A percentile compares a stretch with the other conserved stretches of the same genome.
phyloP scores from a whole-genome alignment of 2,888 invertebrate species.

The Brachynemurus nebulosus region DNA sequence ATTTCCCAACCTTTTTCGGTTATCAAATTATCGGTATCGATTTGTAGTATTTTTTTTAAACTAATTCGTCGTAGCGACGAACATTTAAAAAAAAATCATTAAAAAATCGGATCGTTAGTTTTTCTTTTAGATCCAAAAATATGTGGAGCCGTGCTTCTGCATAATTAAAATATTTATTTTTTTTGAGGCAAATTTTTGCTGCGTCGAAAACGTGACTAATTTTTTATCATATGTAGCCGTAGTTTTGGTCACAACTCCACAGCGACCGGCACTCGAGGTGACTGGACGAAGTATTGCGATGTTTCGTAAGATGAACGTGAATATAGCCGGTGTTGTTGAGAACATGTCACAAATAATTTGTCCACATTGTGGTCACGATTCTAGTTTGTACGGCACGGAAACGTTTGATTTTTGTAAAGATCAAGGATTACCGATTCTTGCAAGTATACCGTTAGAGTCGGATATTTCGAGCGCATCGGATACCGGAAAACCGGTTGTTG shows the following conservation, averaged over 20 bases:
- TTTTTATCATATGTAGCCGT: constrained; percentile 44
- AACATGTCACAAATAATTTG: constrained; percentile 80
- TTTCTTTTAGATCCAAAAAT: too few relatives aligned
- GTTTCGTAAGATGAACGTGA: constrained; percentile 71
- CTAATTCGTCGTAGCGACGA: too few relatives aligned
- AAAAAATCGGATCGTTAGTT: too few relatives aligned
- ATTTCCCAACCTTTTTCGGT: too few relatives aligned
- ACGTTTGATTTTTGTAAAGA: constrained; percentile 46
- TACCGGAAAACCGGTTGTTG: constrained; percentile 58
- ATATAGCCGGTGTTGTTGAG: constrained; percentile 76
- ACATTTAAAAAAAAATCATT: too few relatives aligned
- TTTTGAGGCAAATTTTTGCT: too few relatives aligned
- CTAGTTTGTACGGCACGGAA: constrained; percentile 58
- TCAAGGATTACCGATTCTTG: constrained; percentile 50
- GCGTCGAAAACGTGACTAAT: too few relatives aligned
- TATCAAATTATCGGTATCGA: too few relatives aligned
- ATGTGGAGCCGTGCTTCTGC: too few relatives aligned
- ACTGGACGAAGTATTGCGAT: constrained; percentile 75
- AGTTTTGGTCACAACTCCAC: constrained; percentile 86
- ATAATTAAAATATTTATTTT: too few relatives aligned
- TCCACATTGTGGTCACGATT: constrained; percentile 56
- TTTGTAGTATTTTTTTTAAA: too few relatives aligned
- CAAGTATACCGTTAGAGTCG: constrained; percentile 59
- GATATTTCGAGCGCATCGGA: constrained; percentile 55
- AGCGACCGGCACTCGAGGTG: constrained; percentile 74